phyloP scores from a whole-genome alignment of 2,113 vertebrate species.

The Corythaixoides concolor region DNA sequence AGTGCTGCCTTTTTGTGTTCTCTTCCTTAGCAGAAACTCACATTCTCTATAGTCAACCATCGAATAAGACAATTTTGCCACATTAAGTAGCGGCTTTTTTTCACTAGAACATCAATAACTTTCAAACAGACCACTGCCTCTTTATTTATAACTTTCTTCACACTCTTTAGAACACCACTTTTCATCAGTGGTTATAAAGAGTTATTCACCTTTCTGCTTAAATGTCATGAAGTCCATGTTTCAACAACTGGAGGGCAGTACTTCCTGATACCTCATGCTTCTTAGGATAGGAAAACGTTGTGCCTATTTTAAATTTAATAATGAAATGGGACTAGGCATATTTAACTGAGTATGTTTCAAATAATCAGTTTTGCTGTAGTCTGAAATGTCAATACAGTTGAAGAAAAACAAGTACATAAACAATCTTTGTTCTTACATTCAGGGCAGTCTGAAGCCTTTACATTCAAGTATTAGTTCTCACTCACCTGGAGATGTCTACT shows the following conservation, averaged over 20 bases:
- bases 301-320: not conserved
- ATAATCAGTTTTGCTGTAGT: not conserved
- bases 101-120: not conserved
- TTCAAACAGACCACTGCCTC: not conserved
- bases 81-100: not conserved
- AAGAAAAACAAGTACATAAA: not conserved
- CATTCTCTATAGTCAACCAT: not conserved
- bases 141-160: not conserved
- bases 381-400: not conserved
- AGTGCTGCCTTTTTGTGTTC: not conserved
- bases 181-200: not conserved
- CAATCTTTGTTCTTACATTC: not conserved
- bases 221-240: not conserved
- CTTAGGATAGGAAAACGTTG: not conserved
- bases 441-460: not conserved
- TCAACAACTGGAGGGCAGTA: not conserved
- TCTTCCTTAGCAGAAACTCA: not conserved
- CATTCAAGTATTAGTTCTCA: not conserved
- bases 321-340: not conserved
- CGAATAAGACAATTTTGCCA: not conserved
- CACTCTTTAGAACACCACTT: not conserved
- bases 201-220: not conserved
- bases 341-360: not conserved
- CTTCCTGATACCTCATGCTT: not conserved
- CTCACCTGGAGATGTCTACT: constrained; percentile 29